phyloP scores from a whole-genome alignment of 2,888 invertebrate genomes.

The Heteromyza rotundicornis region DNA sequence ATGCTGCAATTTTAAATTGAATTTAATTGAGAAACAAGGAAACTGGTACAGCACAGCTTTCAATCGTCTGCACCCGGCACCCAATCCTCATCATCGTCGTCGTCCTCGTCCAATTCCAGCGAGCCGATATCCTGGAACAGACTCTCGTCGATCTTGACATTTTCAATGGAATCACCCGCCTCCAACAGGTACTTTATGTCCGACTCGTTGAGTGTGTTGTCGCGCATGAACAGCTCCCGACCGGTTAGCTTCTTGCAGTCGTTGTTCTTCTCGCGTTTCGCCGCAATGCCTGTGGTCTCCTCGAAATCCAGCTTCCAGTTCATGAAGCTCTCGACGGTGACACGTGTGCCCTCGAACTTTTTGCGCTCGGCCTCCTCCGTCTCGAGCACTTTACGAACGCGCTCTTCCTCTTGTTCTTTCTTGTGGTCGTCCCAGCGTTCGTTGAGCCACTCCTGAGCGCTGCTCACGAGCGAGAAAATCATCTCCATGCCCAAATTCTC shows the following conservation, averaged over 20 bases:
- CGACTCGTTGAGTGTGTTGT: slow-evolving; percentile 92
- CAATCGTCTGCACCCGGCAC: slow-evolving; percentile 64
- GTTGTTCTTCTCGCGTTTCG: slow-evolving; percentile 73
- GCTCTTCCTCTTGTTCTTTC: slow-evolving; percentile 73
- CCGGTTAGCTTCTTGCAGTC: slow-evolving; percentile 88
- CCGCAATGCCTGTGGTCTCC: slow-evolving; percentile 80
- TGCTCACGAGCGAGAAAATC: slow-evolving; percentile 93
- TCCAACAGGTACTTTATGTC: slow-evolving; percentile 95
- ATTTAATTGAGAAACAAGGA: neutral
- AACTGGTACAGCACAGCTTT: no score
- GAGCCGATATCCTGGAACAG: slow-evolving; percentile 90
- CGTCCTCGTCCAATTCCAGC: slow-evolving; percentile 66
- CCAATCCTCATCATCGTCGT: slow-evolving; percentile 72
- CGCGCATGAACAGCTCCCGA: slow-evolving; percentile 89
- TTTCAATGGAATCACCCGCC: slow-evolving; percentile 67
- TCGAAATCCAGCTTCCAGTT: slow-evolving; percentile 95
- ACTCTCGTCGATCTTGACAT: slow-evolving; percentile 90
- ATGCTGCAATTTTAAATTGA: slow-evolving; percentile 28
- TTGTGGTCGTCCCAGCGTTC: slow-evolving; percentile 81
- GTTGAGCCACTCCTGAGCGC: slow-evolving; percentile 92
- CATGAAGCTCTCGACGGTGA: slow-evolving; percentile 93
- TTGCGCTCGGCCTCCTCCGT: slow-evolving; percentile 91
- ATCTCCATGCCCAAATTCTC: slow-evolving; percentile 97
- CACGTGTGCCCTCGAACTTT: slow-evolving; percentile 94
- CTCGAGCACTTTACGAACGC: slow-evolving; percentile 71